Conservation (phyloP, 1,140 invertebrate genomes). For the Bathynomus jamesi region DNA sequence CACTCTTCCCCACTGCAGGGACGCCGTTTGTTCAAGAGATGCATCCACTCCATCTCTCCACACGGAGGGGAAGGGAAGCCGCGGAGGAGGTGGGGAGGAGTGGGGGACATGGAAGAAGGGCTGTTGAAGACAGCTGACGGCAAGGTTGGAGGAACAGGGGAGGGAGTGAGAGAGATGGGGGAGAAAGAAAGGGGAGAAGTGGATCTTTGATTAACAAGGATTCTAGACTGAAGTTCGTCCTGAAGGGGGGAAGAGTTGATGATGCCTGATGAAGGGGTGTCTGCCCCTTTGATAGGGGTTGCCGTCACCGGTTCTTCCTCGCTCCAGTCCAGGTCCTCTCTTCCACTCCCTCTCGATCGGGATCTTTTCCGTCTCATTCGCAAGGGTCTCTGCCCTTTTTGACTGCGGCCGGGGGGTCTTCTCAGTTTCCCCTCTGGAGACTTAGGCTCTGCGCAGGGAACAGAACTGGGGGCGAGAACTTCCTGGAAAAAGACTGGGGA, state of each 20-base stretch:
- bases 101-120: neutral
- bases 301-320: conserved; percentile 19
- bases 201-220: neutral
- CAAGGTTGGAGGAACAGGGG: neutral
- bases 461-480: conserved; percentile 14
- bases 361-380: conserved; percentile 11
- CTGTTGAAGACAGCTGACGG: neutral
- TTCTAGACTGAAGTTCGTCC: neutral
- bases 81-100: neutral
- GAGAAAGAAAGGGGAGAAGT: neutral
- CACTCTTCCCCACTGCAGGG: neutral
- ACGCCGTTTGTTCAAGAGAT: neutral
- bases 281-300: conserved; percentile 20
- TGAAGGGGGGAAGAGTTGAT: neutral
- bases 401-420: conserved; percentile 3
- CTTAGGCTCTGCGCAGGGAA: conserved; percentile 17
- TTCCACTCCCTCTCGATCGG: conserved; percentile 10
- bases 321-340: neutral
- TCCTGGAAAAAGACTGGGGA: conserved; percentile 20
- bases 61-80: neutral
- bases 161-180: conserved; percentile 10
- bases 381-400: conserved; percentile 10
- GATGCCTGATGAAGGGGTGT: conserved; percentile 8
- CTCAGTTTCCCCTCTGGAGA: conserved; percentile 1
- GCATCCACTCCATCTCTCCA: neutral